These are phyloP conservation scores for Heliconius ismenius DNA, from an alignment of 2,888 invertebrate species.

Conservation along the genomic window DNA sequence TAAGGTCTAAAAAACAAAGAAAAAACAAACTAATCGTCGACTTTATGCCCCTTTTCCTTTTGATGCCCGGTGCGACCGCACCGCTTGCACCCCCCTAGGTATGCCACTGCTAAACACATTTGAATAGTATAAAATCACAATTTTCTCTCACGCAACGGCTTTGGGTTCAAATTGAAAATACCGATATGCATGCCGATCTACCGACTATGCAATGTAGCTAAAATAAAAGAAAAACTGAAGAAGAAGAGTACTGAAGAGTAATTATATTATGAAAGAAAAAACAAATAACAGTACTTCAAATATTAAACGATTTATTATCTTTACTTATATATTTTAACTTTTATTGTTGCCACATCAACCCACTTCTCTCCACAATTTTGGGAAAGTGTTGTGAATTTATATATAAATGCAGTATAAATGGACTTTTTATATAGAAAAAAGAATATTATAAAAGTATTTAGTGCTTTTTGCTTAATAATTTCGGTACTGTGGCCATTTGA, in stretches of 20 bases:
- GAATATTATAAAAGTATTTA: slow-evolving; percentile 31
- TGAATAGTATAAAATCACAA: no score
- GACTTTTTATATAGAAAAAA: slow-evolving; percentile 35
- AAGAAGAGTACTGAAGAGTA: not conserved
- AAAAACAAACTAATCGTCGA: no score
- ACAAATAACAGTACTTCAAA: no score
- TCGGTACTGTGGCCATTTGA: slow-evolving; percentile 26
- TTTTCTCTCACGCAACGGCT: no score
- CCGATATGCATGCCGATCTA: not conserved
- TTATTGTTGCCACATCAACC: not conserved
- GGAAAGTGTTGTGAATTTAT: slow-evolving; percentile 28
- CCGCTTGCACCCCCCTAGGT: no score
- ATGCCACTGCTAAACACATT: no score
- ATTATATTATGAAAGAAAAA: no score
- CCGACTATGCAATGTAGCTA: not conserved
- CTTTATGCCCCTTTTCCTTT: no score
- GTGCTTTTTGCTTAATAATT: slow-evolving; percentile 34
- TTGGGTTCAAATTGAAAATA: not conserved
- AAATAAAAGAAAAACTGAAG: not conserved
- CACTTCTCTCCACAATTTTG: slow-evolving; percentile 5
- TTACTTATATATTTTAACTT: no score
- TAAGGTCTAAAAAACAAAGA: no score
- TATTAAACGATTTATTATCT: not conserved
- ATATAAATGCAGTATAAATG: slow-evolving; percentile 36
- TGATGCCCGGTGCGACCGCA: no score